These are phyloP conservation scores for Potamilus streckersoni DNA, from an alignment of 1,140 invertebrate genomes.

Conservation along the genomic window DNA sequence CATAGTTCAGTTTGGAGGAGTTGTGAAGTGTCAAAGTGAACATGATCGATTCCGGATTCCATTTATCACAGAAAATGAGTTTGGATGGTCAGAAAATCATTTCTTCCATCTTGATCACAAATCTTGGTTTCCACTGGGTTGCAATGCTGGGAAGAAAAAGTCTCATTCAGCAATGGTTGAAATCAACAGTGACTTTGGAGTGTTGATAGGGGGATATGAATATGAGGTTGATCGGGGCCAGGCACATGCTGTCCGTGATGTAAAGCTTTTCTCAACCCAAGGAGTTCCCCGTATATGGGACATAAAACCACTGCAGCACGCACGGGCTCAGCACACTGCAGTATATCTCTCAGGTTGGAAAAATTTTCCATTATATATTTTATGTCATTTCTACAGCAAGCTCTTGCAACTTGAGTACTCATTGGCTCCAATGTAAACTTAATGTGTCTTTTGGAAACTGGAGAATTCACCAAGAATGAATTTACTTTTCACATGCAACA, in stretches of 20 bases:
- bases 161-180: constrained; percentile 11
- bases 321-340: constrained; percentile 35
- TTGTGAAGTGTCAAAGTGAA: constrained; percentile 22
- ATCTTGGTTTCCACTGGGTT: constrained; percentile 41
- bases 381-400: neutral
- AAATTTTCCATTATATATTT: constrained; percentile 1
- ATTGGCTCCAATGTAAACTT: no score
- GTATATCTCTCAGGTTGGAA: constrained; percentile 32
- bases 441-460: no score
- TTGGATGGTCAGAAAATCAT: constrained; percentile 33
- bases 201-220: constrained; percentile 39
- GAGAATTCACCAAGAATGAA: no score
- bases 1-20: constrained; percentile 42
- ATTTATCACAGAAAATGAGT: constrained; percentile 8
- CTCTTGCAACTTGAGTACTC: no score
- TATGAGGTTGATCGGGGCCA: constrained; percentile 17
- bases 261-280: constrained; percentile 33
- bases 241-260: constrained; percentile 26
- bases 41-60: constrained; percentile 21
- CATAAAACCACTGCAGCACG: constrained; percentile 32
- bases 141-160: constrained; percentile 1
- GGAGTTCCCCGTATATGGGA: constrained; percentile 39
- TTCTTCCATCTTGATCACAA: constrained; percentile 42
- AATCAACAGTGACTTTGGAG: constrained; percentile 12
- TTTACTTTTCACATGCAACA: no score